Conservation (phyloP, 2,113 vertebrate species). For the Salvelinus sp. region DNA sequence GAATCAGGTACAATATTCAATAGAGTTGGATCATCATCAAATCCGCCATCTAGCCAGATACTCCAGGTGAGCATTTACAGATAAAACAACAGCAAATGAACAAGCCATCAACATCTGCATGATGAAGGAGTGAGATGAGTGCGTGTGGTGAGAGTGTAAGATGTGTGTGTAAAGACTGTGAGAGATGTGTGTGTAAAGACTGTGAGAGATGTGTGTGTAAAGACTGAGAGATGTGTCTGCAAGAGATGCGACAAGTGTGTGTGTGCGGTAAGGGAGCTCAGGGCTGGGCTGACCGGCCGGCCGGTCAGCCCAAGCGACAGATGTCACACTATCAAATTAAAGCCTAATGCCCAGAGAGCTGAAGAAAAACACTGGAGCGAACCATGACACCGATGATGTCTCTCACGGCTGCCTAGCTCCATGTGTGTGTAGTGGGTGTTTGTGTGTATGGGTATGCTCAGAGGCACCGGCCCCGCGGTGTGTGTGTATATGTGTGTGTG, state of each 20-base stretch:
- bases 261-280: neutral
- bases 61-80: too few relatives aligned
- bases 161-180: too few relatives aligned
- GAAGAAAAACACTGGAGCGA: conserved; percentile 55
- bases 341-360: conserved; percentile 53
- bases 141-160: neutral
- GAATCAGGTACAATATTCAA: too few relatives aligned
- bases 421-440: conserved; percentile 1
- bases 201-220: neutral
- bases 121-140: neutral
- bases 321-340: conserved; percentile 65
- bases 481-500: conserved; percentile 9
- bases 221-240: neutral
- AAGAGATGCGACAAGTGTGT: neutral
- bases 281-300: too few relatives aligned
- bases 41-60: too few relatives aligned
- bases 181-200: too few relatives aligned
- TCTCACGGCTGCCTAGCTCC: conserved; percentile 19
- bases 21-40: too few relatives aligned
- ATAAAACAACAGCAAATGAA: too few relatives aligned
- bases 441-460: conserved; percentile 23
- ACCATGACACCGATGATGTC: conserved; percentile 47
- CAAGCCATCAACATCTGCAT: too few relatives aligned
- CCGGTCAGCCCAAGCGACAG: conserved; percentile 44
- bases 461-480: neutral